Evolutionary conservation across 2,113 vertebrate species (phyloP).

Genomic region (Aphyosemion australe): DNA sequence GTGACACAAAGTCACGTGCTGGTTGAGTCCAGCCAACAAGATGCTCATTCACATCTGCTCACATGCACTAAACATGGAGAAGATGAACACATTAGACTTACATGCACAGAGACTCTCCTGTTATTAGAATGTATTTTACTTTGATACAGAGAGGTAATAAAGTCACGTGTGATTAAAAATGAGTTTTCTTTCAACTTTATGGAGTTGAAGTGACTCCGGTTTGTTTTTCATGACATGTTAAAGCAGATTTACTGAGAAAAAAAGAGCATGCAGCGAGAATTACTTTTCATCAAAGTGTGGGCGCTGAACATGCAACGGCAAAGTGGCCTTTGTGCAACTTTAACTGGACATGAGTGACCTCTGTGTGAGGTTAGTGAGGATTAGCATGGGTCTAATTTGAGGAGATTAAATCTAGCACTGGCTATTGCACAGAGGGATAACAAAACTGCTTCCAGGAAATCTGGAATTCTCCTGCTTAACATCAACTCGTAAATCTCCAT

Average conservation of each 20-base stretch:
- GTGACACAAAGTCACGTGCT: constrained; percentile 49
- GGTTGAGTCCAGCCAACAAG: constrained; percentile 28
- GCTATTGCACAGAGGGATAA: constrained; percentile 71
- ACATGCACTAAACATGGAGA: neutral
- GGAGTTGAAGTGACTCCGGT: neutral
- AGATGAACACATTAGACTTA: neutral
- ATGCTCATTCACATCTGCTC: constrained; percentile 11
- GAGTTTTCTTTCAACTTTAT: neutral
- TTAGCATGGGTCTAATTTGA: constrained; percentile 79
- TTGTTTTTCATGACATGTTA: constrained; percentile 25
- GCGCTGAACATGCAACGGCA: constrained; percentile 48
- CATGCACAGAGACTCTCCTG: neutral
- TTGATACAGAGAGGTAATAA: too few relatives aligned
- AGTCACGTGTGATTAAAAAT: neutral
- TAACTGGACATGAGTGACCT: constrained; percentile 70
- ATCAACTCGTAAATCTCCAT: constrained; percentile 65
- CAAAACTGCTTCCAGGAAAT: constrained; percentile 75
- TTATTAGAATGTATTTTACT: neutral
- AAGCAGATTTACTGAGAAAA: constrained; percentile 21
- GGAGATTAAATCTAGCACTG: constrained; percentile 76
- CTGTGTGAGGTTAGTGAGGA: constrained; percentile 73
- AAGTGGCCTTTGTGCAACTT: constrained; percentile 65
- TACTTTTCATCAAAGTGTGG: constrained; percentile 33
- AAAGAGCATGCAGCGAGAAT: constrained; percentile 20
- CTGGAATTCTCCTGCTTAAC: constrained; percentile 69